Evolutionary conservation across 2,888 invertebrate species (phyloP), one percentile per base, ranked within the genome.

Genomic region (Aphrophora alni): DNA sequence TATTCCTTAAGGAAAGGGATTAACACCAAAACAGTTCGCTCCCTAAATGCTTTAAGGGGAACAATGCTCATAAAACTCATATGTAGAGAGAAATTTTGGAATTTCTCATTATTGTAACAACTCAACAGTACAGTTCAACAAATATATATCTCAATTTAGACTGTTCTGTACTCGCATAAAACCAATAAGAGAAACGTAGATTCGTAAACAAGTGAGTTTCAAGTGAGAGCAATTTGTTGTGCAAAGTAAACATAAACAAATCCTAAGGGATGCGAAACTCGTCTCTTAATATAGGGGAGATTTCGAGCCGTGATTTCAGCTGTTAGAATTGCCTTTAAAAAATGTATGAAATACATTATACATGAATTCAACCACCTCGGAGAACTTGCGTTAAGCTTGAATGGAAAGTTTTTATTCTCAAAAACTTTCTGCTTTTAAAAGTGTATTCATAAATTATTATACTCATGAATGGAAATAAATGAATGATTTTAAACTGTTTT

Each of bases 301-400:
- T 59, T 21, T 59, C 4, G 21, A 12, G 59, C 21, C 59, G 59
- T 12, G 59, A 59, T 59, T 21, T 14, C 59, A 21, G 59, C 59
- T 21, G 59, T 59, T 59, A 59, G 59, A 8, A 59, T 59, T 59
- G 59, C 59, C 59, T 59, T 59, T 59, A 59, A 59, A 59, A 59
- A 59, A 59, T 59, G 59, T 59, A 59, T 59, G 59, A 59, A 59
- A 59, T 59, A 59, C 59, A 59, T 59, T 59, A 59, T 59, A 59
- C 59, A 59, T 59, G 59, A 21, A 59, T 21, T 59, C 59, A 59
- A 21, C 59, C 59, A 7, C 59, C 21, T 59, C 21, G n/a, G n/a
- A n/a, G n/a, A n/a, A n/a, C n/a, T n/a, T n/a, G 5, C 59, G 21
- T 8, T 21, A 17, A 2, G 59, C 59, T 21, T n/a, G 1, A 5